Conservation (phyloP, 2,888 invertebrate species). For the Sesia apiformis region DNA sequence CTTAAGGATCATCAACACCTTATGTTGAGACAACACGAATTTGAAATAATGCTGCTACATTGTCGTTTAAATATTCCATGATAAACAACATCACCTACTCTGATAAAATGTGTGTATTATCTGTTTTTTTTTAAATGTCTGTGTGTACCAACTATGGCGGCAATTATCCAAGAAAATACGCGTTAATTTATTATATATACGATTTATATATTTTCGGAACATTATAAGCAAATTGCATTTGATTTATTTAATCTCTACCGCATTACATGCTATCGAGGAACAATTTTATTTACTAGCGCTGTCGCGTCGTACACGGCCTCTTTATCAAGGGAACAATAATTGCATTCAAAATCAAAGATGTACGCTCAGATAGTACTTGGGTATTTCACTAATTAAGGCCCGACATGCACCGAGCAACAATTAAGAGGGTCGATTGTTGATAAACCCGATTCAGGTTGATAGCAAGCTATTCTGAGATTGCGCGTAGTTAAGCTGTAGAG, state of each 20-base stretch:
- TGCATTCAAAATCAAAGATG: slow-evolving; percentile 72
- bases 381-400: slow-evolving; percentile 70
- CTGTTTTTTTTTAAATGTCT: no score
- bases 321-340: slow-evolving; percentile 67
- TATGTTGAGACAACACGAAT: no score
- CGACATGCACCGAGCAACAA: slow-evolving; percentile 63
- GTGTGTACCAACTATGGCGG: no score
- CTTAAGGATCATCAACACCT: no score
- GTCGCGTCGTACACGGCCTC: slow-evolving; percentile 27
- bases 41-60: no score
- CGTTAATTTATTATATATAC: no score
- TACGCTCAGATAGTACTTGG: slow-evolving; percentile 46
- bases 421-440: slow-evolving; percentile 65
- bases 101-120: no score
- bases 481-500: slow-evolving; percentile 37
- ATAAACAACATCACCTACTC: no score
- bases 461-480: slow-evolving; percentile 43
- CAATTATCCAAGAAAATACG: no score
- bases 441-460: slow-evolving; percentile 53
- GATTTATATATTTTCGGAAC: no score
- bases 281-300: slow-evolving; percentile 14
- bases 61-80: no score
- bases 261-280: slow-evolving; percentile 1
- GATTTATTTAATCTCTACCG: background rate
- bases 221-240: no score